Base-by-base conservation (phyloP, 2,888 invertebrate species). In the Tanaodytes sp. region DNA sequence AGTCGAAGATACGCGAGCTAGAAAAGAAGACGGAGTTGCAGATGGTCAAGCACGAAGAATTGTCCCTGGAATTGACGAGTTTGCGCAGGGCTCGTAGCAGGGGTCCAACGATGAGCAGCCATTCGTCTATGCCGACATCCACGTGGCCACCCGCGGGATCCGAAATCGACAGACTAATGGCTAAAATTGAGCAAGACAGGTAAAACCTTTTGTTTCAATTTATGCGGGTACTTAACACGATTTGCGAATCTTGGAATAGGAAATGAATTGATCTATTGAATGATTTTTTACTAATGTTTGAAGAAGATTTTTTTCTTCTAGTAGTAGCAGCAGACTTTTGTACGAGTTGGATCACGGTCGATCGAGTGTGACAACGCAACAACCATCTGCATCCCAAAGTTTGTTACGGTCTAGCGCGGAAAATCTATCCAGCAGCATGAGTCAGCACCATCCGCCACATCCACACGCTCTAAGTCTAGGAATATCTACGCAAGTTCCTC, bases 151-250 rank as follows among this genome's bases (percentile, higher is more conserved):
- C 84, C 9, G 82, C 86, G 76, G 90, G 90, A 72, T 90, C 91
- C 37, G 95, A 96, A 87, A 95, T 96, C 84, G 95, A 96, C 86
- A 90, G 94, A 82, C 94, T 96, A 85, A 95, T 96, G 93, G 95
- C 95, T 76, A 96, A 96, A 88, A 94, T 96, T 80, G 95, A 96
- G 86, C 96, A 95, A 83, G 89, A 89, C 65, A 83, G 77, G 79
- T 80, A 68, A 63, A n/a, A n/a, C n/a, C n/a, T n/a, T n/a, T n/a
- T n/a, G n/a, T 23, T n/a, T 36, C 2, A 3, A 15, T 11, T n/a
- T n/a, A 31, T 31, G 9, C 12, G 9, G 31, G 11, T 14, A 8
- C n/a, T n/a, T n/a, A n/a, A n/a, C n/a, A n/a, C n/a, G n/a, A n/a
- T n/a, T n/a, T n/a, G n/a, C n/a, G n/a, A n/a, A n/a, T n/a, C n/a